These are phyloP conservation scores for Pseudonaja textilis DNA, from an alignment of 2,113 vertebrate genomes.

Conservation along the genomic window DNA sequence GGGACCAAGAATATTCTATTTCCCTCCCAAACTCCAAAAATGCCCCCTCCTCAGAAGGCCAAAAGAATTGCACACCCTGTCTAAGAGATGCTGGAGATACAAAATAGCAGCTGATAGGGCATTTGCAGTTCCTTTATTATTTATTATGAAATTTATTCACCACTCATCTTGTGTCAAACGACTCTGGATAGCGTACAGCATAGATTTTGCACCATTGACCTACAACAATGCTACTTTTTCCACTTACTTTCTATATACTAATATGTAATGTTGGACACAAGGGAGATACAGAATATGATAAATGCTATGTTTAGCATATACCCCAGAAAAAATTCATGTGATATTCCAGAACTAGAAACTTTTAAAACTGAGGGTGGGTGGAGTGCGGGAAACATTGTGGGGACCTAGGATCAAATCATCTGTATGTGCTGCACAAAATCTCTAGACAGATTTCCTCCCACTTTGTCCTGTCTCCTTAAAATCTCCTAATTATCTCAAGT, in stretches of 20 bases:
- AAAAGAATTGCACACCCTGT: neutral
- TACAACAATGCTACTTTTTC: neutral
- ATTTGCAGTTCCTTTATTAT: neutral
- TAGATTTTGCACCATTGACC: neutral
- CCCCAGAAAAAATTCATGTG: neutral
- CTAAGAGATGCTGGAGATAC: neutral
- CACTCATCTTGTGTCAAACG: neutral
- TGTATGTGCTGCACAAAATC: neutral
- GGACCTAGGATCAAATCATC: neutral
- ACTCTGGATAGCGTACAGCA: neutral
- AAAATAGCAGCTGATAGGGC: neutral
- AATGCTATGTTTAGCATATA: neutral
- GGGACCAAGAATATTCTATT: neutral
- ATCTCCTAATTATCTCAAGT: neutral
- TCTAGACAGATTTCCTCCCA: neutral
- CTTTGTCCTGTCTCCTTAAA: neutral
- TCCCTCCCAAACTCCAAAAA: neutral
- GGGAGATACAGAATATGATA: neutral
- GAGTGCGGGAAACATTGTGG: neutral
- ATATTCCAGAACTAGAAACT: neutral
- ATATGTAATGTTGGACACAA: neutral
- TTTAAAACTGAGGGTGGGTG: neutral
- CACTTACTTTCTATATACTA: neutral
- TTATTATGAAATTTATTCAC: neutral
- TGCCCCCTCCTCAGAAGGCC: neutral